phyloP scores from a whole-genome alignment of 1,140 invertebrate genomes.

The Drosophila pandora region DNA sequence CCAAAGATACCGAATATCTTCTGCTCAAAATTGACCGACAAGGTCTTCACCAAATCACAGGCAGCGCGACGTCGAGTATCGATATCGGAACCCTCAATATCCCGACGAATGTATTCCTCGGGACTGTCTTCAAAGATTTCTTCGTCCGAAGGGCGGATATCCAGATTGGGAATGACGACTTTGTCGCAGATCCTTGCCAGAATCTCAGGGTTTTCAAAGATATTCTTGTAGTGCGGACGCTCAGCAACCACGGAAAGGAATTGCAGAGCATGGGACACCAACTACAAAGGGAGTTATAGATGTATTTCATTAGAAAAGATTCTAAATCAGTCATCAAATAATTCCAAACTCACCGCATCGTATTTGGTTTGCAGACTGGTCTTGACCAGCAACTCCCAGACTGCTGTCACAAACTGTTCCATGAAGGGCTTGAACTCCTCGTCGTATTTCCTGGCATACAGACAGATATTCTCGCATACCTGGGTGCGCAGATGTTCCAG shows the following conservation, averaged over 20 bases:
- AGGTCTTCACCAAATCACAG: conserved; percentile 96
- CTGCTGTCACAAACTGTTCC: conserved; percentile 94
- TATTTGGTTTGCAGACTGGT: conserved; percentile 95
- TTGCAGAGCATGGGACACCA: conserved; percentile 97
- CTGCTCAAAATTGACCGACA: conserved; percentile 94
- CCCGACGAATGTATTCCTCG: conserved; percentile 98
- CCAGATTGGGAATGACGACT: conserved; percentile 99
- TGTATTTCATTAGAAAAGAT: not conserved
- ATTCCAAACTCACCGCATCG: conserved; percentile 89
- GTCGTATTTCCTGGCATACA: conserved; percentile 99
- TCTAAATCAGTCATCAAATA: not conserved
- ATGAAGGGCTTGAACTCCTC: conserved; percentile 97
- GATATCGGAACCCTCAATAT: conserved; percentile 99
- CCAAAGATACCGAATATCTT: conserved; percentile 97
- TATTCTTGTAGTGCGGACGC: conserved; percentile 91
- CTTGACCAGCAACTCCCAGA: conserved; percentile 95
- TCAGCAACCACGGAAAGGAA: conserved; percentile 98
- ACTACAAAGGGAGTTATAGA: conserved; percentile 83
- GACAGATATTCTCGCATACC: conserved; percentile 96
- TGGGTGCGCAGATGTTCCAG: conserved; percentile 96
- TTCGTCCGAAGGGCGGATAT: conserved; percentile 97
- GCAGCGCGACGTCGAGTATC: conserved; percentile 97
- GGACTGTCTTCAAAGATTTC: conserved; percentile 99
- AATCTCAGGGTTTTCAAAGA: conserved; percentile 95
- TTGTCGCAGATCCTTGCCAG: conserved; percentile 97